Percentiles rank a stretch among this genome's conserved stretches.
phyloP scores from a whole-genome alignment of 2,888 invertebrate genomes.

The Parnassius smintheus region DNA sequence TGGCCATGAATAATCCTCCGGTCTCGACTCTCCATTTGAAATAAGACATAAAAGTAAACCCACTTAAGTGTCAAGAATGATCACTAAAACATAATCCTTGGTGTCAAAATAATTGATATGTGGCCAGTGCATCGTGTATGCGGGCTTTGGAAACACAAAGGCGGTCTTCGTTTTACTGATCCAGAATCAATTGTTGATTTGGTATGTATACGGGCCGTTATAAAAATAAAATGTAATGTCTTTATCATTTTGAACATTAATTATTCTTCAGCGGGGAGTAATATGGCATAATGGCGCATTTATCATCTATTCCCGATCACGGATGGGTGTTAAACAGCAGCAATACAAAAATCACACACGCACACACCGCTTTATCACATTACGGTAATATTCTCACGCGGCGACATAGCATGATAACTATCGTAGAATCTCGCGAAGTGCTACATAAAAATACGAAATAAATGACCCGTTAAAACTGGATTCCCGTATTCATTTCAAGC shows the following conservation, averaged over 20 bases:
- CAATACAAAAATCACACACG: conserved; percentile 14
- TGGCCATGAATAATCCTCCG: conserved; percentile 28
- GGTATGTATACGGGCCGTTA: conserved; percentile 57
- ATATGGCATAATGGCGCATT: no score
- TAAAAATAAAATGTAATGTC: conserved; percentile 31
- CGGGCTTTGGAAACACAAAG: conserved; percentile 61
- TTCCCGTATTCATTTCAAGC: conserved; percentile 60
- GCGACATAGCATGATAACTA: conserved; percentile 30
- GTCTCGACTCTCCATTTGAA: conserved; percentile 43
- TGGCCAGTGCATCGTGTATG: conserved; percentile 63
- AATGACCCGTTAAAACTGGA: conserved; percentile 66
- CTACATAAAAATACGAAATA: conserved; percentile 66
- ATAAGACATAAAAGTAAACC: conserved; percentile 66
- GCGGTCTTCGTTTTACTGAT: conserved; percentile 55
- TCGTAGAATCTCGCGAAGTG: conserved; percentile 55
- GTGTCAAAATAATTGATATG: conserved; percentile 76
- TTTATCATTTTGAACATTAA: conserved; percentile 17
- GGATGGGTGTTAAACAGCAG: conserved; percentile 5
- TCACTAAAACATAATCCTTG: conserved; percentile 58
- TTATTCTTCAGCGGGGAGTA: not conserved
- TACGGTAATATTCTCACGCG: conserved; percentile 13
- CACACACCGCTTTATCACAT: conserved; percentile 17
- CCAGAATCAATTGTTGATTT: conserved; percentile 54
- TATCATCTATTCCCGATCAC: conserved; percentile 5
- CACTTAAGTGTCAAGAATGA: conserved; percentile 66